These are phyloP conservation scores for Hemicrepidius hirtus DNA, from an alignment of 2,888 invertebrate genomes.

Conservation along the genomic window DNA sequence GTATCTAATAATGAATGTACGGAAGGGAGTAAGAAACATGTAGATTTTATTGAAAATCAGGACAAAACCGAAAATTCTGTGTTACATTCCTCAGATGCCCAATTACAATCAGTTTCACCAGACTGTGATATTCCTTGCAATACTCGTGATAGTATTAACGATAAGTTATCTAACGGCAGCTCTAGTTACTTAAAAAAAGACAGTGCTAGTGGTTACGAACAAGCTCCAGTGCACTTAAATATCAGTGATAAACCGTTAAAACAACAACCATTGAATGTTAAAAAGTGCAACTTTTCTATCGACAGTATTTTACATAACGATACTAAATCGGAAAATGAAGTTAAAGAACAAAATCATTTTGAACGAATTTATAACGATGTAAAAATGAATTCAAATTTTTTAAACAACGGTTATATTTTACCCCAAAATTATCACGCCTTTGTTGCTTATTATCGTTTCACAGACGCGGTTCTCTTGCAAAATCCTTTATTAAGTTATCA, in stretches of 20 bases:
- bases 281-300: constrained; percentile 52
- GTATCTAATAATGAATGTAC: background rate
- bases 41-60: background rate
- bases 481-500: constrained; percentile 64
- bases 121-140: constrained; percentile 51
- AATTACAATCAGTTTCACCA: constrained; percentile 37
- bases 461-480: constrained; percentile 60
- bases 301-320: constrained; percentile 54
- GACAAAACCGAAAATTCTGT: constrained; percentile 10
- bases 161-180: constrained; percentile 32
- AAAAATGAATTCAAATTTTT: constrained; percentile 44
- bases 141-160: constrained; percentile 38
- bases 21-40: background rate
- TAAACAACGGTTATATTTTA: constrained; percentile 38
- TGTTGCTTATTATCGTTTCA: constrained; percentile 61
- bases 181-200: constrained; percentile 28
- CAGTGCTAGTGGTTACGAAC: background rate
- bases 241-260: constrained; percentile 30
- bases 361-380: constrained; percentile 30
- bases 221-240: constrained; percentile 26
- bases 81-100: constrained; percentile 37
- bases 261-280: constrained; percentile 41
- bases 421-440: constrained; percentile 58
- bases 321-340: constrained; percentile 1
- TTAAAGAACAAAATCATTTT: constrained; percentile 11